Base-by-base conservation (phyloP, 2,888 invertebrate genomes). In the Sphaerophoria taeniata region DNA sequence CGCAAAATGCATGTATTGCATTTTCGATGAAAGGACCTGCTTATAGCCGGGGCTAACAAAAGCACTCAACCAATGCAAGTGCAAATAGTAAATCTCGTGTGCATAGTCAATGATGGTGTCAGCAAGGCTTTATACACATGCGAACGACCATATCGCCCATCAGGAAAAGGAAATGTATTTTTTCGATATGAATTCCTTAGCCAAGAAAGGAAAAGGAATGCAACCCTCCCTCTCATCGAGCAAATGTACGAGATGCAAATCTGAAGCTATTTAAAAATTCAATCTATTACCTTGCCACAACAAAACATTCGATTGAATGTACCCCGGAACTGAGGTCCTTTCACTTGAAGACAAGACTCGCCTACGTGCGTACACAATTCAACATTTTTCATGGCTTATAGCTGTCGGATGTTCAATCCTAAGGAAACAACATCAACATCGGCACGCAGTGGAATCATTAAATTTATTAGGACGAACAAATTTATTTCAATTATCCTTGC, bases 401-500 rank as follows among this genome's bases (percentile, higher is more conserved):
- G 51, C 16, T 14, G 14, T 47, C 24, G 31, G 12, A 3, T 6
- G 9, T 12, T 24, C 24, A 67, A n/a, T 53, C 67, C 67, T n/a
- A 53, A 63, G 47, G 45, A 61, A 61, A 56, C 51, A 56, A 47
- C 55, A 69, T 33, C 36, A 49, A 47, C 55, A 61, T 39, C 74
- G 39, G 31, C 69, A 49, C 49, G 61, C 69, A 69, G 53, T 47
- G 36, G 56, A 74, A 79, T 79, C 70, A 73, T 74, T 79, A 58
- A 74, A 83, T 79, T 79, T 51, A 83, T 79, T 83, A 78, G 69
- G 56, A 53, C 36, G 67, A 70, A 51, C 55, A 56, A 83, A 83
- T 83, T 83, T 70, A 83, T 83, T 79, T 83, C 79, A 83, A 79
- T 83, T 83, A 83, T 83, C 61, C 69, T 47, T 58, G 12, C 6